phyloP scores from a whole-genome alignment of 64 coral and sea anemone species.

The Catalaphyllia jardinei region DNA sequence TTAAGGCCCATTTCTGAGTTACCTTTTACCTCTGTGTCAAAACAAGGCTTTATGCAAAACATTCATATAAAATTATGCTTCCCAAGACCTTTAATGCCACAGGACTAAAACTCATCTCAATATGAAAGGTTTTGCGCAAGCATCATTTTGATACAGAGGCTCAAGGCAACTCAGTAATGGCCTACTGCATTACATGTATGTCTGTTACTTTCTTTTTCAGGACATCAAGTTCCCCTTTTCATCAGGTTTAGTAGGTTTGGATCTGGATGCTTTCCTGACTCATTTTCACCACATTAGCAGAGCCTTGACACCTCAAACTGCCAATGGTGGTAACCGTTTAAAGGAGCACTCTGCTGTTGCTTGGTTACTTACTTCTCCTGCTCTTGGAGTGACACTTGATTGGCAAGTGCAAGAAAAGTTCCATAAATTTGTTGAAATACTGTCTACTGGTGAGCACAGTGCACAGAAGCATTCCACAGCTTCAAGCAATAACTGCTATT shows the following conservation, averaged over 20 bases:
- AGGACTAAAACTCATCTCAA: too few species aligned
- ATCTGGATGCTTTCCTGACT: neutral
- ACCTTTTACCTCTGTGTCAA: too few species aligned
- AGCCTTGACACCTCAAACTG: neutral
- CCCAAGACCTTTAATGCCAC: too few species aligned
- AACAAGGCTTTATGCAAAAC: too few species aligned
- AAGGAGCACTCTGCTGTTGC: slow-evolving; percentile 13
- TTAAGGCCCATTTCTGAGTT: too few species aligned
- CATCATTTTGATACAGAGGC: too few species aligned
- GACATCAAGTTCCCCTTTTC: neutral
- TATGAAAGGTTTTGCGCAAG: too few species aligned
- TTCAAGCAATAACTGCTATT: neutral
- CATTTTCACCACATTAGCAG: neutral
- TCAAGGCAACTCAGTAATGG: too few species aligned
- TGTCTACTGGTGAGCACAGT: neutral
- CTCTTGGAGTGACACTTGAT: slow-evolving; percentile 26
- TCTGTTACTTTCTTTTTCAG: neutral
- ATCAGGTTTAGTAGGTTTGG: neutral
- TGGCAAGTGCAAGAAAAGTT: slow-evolving; percentile 25
- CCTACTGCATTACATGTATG: too few species aligned
- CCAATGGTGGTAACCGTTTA: neutral
- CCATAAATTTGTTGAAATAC: neutral
- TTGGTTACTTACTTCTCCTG: slow-evolving; percentile 38
- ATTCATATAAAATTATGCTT: too few species aligned
- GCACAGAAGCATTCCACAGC: neutral